A percentile compares a stretch with the other conserved stretches of the same genome.
phyloP scores from a whole-genome alignment of 2,797 vertebrate species.

The Sebastes wilsoni region DNA sequence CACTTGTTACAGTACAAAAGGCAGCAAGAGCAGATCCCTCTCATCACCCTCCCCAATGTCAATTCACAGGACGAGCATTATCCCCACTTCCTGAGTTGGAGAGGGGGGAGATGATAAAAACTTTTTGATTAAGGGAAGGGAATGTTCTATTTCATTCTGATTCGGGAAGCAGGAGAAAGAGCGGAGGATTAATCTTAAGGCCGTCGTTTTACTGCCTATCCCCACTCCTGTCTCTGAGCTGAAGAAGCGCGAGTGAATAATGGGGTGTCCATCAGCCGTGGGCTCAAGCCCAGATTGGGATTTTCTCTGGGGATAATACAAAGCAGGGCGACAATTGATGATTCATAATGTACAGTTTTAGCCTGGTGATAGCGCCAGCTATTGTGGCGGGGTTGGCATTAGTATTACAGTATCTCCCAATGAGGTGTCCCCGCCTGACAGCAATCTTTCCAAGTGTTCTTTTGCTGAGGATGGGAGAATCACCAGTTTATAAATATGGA shows the following conservation, averaged over 20 bases:
- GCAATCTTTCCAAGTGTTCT: constrained; percentile 61
- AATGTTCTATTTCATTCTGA: constrained; percentile 83
- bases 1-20: constrained; percentile 78
- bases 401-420: constrained; percentile 65
- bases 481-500: constrained; percentile 78
- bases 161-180: constrained; percentile 75
- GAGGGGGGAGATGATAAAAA: constrained; percentile 76
- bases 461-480: constrained; percentile 71
- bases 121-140: constrained; percentile 83
- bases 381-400: constrained; percentile 77
- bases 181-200: constrained; percentile 85
- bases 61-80: constrained; percentile 72
- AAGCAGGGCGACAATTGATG: constrained; percentile 84
- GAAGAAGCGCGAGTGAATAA: constrained; percentile 83
- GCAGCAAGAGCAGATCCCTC: constrained; percentile 67
- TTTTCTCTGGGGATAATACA: constrained; percentile 87
- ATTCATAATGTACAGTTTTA: constrained; percentile 87
- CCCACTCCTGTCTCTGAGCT: constrained; percentile 76
- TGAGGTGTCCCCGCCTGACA: constrained; percentile 73
- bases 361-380: constrained; percentile 71
- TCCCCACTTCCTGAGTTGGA: constrained; percentile 68
- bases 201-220: constrained; percentile 84
- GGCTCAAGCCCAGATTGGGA: constrained; percentile 84
- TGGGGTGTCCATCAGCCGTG: constrained; percentile 84
- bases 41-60: constrained; percentile 71